Evolutionary conservation across 2,888 invertebrate genomes (phyloP).

Genomic region (Ecliptopera silaceata): DNA sequence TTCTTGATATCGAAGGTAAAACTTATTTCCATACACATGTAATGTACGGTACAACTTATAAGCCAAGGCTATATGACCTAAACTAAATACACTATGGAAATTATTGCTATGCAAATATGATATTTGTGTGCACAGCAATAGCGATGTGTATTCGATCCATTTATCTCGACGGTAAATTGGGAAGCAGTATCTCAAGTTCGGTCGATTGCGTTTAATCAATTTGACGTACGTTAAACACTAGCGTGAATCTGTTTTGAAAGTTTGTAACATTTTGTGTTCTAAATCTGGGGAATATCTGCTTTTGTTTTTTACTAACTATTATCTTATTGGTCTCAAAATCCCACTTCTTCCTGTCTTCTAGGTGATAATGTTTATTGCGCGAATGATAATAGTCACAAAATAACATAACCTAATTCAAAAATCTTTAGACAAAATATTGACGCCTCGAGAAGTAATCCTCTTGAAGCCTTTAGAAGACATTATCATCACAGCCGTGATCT

Average conservation of each 20-base stretch:
- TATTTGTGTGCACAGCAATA: constrained; percentile 33
- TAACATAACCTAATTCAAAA: too few species aligned
- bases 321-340: neutral
- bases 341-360: too few species aligned
- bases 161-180: constrained; percentile 31
- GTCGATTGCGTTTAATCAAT: constrained; percentile 6
- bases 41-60: neutral
- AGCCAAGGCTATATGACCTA: constrained; percentile 8
- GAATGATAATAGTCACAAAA: too few species aligned
- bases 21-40: too few species aligned
- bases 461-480: too few species aligned
- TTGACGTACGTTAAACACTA: constrained; percentile 7
- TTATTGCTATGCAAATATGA: constrained; percentile 31
- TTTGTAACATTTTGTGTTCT: neutral
- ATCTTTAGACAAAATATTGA: too few species aligned
- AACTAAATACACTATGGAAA: constrained; percentile 19
- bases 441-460: too few species aligned
- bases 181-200: constrained; percentile 12
- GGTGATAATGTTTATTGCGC: too few species aligned
- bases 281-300: neutral
- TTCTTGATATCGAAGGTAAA: too few species aligned
- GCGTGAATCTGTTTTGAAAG: neutral
- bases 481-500: too few species aligned
- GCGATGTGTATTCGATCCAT: constrained; percentile 35
- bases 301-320: neutral